Conservation (phyloP, 2,888 invertebrate species). For the Cetonia aurata region DNA sequence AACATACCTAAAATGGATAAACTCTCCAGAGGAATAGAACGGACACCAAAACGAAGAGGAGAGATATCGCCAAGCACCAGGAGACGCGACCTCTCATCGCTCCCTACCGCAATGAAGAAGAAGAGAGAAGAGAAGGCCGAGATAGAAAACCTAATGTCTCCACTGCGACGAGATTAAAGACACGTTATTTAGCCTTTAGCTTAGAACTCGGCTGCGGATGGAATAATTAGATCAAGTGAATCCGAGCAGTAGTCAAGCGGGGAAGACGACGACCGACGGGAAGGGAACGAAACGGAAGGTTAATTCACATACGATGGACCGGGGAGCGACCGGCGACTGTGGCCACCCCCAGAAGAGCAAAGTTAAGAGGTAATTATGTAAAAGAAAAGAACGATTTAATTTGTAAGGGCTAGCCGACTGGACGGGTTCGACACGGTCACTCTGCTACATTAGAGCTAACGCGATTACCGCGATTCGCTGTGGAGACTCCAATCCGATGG, state of each 20-base stretch:
- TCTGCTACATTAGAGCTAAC: conserved; percentile 35
- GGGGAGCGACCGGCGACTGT: conserved; percentile 30
- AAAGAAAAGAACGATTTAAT: conserved; percentile 64
- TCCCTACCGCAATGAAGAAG: not conserved
- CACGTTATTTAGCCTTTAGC: conserved; percentile 65
- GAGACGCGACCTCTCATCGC: not conserved
- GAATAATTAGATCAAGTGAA: conserved; percentile 66
- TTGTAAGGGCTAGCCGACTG: conserved; percentile 50
- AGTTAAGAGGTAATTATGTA: conserved; percentile 64
- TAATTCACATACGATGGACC: conserved; percentile 59
- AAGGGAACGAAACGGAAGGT: conserved; percentile 39
- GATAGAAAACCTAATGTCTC: conserved; percentile 42
- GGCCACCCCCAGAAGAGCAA: conserved; percentile 58
- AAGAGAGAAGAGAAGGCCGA: conserved; percentile 3
- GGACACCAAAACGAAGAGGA: no score
- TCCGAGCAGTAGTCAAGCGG: conserved; percentile 57
- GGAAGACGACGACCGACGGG: not conserved
- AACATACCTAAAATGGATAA: no score
- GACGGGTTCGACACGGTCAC: conserved; percentile 36
- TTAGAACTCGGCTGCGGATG: conserved; percentile 61
- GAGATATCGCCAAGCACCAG: not conserved
- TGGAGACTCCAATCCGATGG: conserved; percentile 23
- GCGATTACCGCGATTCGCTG: conserved; percentile 40
- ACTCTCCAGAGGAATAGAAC: no score
- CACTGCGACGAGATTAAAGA: conserved; percentile 61